These are phyloP conservation scores for Myripristis jacobus DNA, from an alignment of 2,797 vertebrate genomes.

Conservation along the genomic window DNA sequence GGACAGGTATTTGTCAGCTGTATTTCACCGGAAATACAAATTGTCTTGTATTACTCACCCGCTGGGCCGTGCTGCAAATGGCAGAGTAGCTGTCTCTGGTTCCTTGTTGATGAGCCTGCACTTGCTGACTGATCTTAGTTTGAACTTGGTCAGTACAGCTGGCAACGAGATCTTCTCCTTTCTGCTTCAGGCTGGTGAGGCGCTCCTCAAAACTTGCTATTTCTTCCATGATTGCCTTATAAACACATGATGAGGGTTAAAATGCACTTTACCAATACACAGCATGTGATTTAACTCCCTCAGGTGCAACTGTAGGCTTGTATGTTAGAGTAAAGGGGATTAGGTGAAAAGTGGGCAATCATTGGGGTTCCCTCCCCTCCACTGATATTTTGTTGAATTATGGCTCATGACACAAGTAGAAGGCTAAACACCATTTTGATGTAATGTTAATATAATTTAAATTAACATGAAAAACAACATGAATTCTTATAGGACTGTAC, in stretches of 20 bases:
- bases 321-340: too few relatives aligned
- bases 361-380: too few relatives aligned
- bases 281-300: background rate
- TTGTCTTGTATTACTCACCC: conserved; percentile 84
- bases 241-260: background rate
- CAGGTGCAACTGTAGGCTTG: too few relatives aligned
- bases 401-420: background rate
- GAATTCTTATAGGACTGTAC: background rate
- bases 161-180: conserved; percentile 88
- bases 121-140: conserved; percentile 90
- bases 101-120: conserved; percentile 92
- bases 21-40: too few relatives aligned
- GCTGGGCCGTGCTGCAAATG: conserved; percentile 95
- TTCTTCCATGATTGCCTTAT: conserved; percentile 97
- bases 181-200: conserved; percentile 87
- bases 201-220: conserved; percentile 94
- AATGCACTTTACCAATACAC: background rate
- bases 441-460: background rate
- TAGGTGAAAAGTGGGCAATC: too few relatives aligned
- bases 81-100: conserved; percentile 95
- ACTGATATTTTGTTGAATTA: background rate
- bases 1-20: too few relatives aligned
- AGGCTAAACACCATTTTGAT: too few relatives aligned
- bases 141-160: conserved; percentile 92
- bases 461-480: background rate